Conservation (phyloP, 2,888 invertebrate genomes). For the Hymenopus coronatus region DNA sequence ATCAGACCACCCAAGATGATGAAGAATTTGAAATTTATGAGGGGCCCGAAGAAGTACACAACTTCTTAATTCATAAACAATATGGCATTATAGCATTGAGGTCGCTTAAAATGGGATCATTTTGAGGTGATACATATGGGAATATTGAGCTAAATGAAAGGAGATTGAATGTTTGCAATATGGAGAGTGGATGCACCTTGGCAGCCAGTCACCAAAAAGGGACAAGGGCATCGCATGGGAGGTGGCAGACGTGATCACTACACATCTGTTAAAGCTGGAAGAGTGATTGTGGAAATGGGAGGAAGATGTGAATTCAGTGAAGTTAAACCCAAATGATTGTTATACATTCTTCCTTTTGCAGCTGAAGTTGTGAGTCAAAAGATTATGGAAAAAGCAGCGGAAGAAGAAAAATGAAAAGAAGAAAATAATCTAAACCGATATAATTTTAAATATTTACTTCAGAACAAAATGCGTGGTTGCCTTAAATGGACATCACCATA, state of each 20-base stretch:
- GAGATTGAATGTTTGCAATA: constrained; percentile 82
- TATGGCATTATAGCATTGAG: constrained; percentile 91
- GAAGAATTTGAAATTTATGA: constrained; percentile 77
- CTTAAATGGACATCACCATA: constrained; percentile 78
- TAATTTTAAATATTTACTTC: constrained; percentile 84
- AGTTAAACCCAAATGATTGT: constrained; percentile 62
- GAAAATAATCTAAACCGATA: constrained; percentile 79
- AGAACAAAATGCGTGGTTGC: constrained; percentile 91
- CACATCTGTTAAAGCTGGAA: constrained; percentile 85
- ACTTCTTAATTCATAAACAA: constrained; percentile 81
- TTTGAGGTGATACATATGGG: constrained; percentile 83
- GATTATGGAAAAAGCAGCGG: constrained; percentile 62
- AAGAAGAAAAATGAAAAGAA: constrained; percentile 58
- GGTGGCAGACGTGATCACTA: constrained; percentile 97
- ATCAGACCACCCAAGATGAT: constrained; percentile 79
- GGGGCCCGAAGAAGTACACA: constrained; percentile 91
- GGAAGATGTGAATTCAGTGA: constrained; percentile 85
- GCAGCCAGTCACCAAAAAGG: constrained; percentile 89
- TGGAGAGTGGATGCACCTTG: constrained; percentile 95
- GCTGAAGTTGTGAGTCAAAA: constrained; percentile 81
- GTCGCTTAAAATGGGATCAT: constrained; percentile 74
- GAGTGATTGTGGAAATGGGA: constrained; percentile 91
- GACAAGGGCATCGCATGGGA: constrained; percentile 91
- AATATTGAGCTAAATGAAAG: constrained; percentile 75
- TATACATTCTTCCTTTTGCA: constrained; percentile 80